A percentile compares a stretch with the other conserved stretches of the same genome.
These are phyloP conservation scores for Habroteleia sp. DNA, from an alignment of 2,888 invertebrate species.

Conservation along the genomic window DNA sequence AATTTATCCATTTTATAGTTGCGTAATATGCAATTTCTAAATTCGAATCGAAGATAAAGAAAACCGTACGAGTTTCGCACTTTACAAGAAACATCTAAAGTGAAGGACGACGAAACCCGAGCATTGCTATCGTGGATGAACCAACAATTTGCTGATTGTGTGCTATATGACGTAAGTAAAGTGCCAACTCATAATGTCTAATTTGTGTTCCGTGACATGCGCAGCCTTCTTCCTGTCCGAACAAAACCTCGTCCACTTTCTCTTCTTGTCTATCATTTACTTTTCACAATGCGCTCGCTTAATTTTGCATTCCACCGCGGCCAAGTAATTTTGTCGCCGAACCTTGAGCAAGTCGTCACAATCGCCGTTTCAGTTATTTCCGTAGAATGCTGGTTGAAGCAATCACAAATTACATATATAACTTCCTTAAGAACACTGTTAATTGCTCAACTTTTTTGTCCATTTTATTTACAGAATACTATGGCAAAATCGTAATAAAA, in stretches of 20 bases:
- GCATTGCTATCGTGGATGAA: constrained; percentile 13
- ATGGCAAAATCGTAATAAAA: no score
- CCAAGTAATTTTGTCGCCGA: constrained; percentile 21
- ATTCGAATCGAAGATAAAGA: no score
- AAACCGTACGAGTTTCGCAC: no score
- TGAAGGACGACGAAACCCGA: no score
- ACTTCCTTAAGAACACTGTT: no score
- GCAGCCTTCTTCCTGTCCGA: constrained; percentile 42
- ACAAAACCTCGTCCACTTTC: constrained; percentile 47
- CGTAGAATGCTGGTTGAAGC: no score
- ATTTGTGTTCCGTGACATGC: constrained; percentile 58
- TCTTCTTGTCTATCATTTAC: constrained; percentile 53
- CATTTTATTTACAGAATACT: no score
- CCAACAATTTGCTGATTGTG: constrained; percentile 22
- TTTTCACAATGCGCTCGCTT: constrained; percentile 44
- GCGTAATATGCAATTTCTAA: no score
- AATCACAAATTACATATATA: no score
- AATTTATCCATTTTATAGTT: no score
- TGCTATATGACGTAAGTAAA: constrained; percentile 42
- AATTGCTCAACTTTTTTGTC: no score
- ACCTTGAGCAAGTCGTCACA: constrained; percentile 35
- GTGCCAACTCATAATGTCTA: constrained; percentile 57
- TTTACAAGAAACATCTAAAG: no score
- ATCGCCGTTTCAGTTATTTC: constrained; percentile 2
- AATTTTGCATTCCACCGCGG: constrained; percentile 32